Percentiles rank a stretch among this genome's conserved stretches.
Conservation (phyloP, 2,888 invertebrate species). For the Lithophane ornitopus region DNA sequence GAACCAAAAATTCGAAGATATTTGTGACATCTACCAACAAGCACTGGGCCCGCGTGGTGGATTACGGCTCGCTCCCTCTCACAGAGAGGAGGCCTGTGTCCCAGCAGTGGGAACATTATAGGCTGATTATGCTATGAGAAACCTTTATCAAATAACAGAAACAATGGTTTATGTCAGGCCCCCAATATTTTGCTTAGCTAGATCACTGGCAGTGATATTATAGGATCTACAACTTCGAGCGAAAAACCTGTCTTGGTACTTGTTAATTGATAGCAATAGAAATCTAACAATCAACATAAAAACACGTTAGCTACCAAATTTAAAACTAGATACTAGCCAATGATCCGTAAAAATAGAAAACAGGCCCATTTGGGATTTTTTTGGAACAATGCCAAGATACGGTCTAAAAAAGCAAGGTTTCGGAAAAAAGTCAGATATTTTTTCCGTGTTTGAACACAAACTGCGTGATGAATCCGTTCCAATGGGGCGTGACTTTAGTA, state of each 20-base stretch:
- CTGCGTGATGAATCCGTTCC: conserved; percentile 45
- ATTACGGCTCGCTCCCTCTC: no score
- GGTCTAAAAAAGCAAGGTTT: conserved; percentile 37
- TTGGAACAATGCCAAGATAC: conserved; percentile 56
- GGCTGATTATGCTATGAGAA: no score
- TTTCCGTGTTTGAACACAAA: conserved; percentile 42
- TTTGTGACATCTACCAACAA: no score
- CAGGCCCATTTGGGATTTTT: conserved; percentile 41
- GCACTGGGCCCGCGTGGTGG: no score
- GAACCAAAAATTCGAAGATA: no score
- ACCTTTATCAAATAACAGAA: neutral
- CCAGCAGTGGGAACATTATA: no score
- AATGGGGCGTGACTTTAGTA: conserved; percentile 16
- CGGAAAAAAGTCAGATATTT: conserved; percentile 19
- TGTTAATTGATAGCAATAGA: neutral
- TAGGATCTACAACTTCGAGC: no score
- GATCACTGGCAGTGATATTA: neutral
- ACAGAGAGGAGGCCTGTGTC: no score
- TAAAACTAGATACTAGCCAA: conserved; percentile 37
- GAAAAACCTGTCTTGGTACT: no score
- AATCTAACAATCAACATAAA: no score
- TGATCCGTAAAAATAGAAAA: conserved; percentile 55
- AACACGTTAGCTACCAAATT: conserved; percentile 20
- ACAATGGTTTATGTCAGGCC: neutral
- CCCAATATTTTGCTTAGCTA: neutral